A percentile compares a stretch with the other conserved stretches of the same genome.
phyloP scores from a whole-genome alignment of 92 coral and sea anemone genomes.

The Epizoanthus illoricatus region DNA sequence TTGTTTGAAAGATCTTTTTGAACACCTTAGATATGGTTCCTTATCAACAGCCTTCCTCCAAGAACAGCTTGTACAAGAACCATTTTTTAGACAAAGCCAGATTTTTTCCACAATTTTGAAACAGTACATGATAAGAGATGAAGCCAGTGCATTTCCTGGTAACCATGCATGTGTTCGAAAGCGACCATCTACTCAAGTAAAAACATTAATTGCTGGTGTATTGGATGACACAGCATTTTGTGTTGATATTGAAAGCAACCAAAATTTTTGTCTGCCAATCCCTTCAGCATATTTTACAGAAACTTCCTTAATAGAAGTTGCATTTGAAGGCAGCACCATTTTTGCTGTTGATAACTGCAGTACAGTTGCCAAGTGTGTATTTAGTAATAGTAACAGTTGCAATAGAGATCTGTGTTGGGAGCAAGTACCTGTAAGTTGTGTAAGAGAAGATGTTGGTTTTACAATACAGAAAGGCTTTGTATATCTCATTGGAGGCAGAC shows the following conservation, averaged over 20 bases:
- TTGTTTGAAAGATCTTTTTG: neutral
- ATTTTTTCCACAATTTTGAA: neutral
- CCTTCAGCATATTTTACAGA: neutral
- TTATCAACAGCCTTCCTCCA: neutral
- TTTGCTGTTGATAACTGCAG: neutral
- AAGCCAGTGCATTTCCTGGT: neutral
- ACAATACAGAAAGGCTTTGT: neutral
- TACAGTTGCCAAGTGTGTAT: neutral
- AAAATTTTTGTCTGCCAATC: neutral
- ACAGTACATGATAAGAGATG: neutral
- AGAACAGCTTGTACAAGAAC: neutral
- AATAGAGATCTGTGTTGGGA: neutral
- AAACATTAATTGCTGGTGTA: neutral
- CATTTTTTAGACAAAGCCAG: neutral
- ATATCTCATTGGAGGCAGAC: neutral
- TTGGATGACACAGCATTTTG: neutral
- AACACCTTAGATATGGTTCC: neutral
- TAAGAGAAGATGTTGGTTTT: neutral
- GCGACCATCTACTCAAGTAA: neutral
- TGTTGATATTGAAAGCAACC: neutral
- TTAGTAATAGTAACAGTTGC: neutral
- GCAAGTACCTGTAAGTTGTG: neutral
- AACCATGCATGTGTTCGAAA: neutral
- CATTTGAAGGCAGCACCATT: neutral
- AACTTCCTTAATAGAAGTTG: neutral